phyloP scores from a whole-genome alignment of 2,113 vertebrate species.

The Callocephalon fimbriatum region DNA sequence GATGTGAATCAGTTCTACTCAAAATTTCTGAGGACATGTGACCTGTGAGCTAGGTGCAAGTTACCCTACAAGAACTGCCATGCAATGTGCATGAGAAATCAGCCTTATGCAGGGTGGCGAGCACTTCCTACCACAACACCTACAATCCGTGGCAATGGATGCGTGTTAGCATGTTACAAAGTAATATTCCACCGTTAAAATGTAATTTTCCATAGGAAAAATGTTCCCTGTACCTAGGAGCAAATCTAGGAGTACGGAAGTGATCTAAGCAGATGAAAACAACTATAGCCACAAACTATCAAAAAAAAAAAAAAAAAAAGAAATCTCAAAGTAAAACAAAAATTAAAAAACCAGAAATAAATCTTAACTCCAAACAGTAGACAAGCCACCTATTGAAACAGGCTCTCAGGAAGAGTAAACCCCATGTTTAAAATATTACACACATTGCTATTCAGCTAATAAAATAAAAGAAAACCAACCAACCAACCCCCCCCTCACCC shows the following conservation, averaged over 20 bases:
- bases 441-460: not conserved
- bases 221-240: conserved; percentile 47
- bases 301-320: conserved; percentile 3
- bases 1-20: not conserved
- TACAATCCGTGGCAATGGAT: not conserved
- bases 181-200: conserved; percentile 55
- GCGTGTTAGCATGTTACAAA: conserved; percentile 24
- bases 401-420: conserved; percentile 23
- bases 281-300: not conserved
- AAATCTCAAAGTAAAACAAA: not conserved
- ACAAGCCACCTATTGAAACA: not conserved
- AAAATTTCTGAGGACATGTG: not conserved
- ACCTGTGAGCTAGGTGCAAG: not conserved
- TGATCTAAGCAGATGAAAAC: conserved; percentile 30
- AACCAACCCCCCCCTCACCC: not conserved
- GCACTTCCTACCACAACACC: conserved; percentile 43
- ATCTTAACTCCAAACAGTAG: not conserved
- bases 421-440: not conserved
- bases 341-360: not conserved
- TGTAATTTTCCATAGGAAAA: conserved; percentile 71
- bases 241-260: conserved; percentile 48
- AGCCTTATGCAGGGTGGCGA: not conserved
- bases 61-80: not conserved
- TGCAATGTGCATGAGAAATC: conserved; percentile 56
- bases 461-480: not conserved